Conservation (phyloP, 2,888 invertebrate genomes). For the Brachypalpus laphriformis region DNA sequence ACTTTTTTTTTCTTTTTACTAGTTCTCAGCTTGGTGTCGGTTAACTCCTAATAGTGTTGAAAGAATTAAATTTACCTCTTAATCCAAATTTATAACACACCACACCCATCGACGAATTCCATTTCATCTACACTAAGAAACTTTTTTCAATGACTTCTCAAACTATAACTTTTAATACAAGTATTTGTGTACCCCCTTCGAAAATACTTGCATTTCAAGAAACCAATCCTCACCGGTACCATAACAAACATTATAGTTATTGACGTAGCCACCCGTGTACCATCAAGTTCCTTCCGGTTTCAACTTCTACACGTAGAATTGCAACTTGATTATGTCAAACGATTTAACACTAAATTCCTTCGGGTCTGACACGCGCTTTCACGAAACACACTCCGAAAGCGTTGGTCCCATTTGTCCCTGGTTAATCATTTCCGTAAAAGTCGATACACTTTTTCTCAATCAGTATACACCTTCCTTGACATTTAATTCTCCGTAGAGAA, state of each 20-base stretch:
- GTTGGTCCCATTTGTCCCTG: neutral
- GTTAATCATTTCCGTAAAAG: neutral
- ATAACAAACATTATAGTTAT: neutral
- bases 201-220: too few relatives aligned
- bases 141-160: too few relatives aligned
- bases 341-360: neutral
- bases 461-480: neutral
- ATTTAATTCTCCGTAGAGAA: neutral
- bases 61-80: too few relatives aligned
- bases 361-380: neutral
- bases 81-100: too few relatives aligned
- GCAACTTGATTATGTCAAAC: neutral
- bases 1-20: too few relatives aligned
- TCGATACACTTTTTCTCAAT: neutral
- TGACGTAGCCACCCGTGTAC: neutral
- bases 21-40: too few relatives aligned
- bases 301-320: neutral
- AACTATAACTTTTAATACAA: too few relatives aligned
- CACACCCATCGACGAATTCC: too few relatives aligned
- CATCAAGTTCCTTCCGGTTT: neutral
- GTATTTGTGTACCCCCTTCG: too few relatives aligned
- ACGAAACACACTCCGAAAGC: neutral
- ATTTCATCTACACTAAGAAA: too few relatives aligned
- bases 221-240: neutral
- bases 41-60: too few relatives aligned